These are phyloP conservation scores for Ambastaia sidthimunki DNA, from an alignment of 2,797 vertebrate species.

Conservation along the genomic window DNA sequence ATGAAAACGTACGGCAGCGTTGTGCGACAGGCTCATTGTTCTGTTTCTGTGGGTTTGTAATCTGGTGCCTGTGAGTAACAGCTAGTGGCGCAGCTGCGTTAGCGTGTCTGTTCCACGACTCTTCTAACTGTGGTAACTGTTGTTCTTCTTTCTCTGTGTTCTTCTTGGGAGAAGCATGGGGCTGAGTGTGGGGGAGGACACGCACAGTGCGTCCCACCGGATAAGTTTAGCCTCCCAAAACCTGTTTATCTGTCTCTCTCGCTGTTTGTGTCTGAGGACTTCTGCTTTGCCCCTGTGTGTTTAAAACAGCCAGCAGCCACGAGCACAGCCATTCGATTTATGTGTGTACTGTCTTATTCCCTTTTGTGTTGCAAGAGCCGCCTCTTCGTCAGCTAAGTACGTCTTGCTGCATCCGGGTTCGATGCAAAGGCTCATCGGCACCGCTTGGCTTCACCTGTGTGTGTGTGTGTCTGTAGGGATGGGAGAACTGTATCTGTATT, in stretches of 20 bases:
- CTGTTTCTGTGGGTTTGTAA: conserved; percentile 37
- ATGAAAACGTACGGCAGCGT: neutral
- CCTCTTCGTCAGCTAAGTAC: conserved; percentile 71
- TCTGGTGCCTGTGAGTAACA: conserved; percentile 46
- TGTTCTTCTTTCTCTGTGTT: conserved; percentile 57
- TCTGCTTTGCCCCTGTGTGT: conserved; percentile 60
- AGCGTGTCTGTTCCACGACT: conserved; percentile 40
- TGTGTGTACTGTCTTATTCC: conserved; percentile 69
- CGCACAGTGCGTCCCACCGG: conserved; percentile 40
- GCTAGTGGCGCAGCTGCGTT: conserved; percentile 8
- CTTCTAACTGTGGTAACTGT: conserved; percentile 55
- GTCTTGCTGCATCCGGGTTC: conserved; percentile 67
- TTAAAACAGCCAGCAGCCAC: conserved; percentile 65
- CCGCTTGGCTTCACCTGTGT: conserved; percentile 67
- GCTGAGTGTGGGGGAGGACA: conserved; percentile 55
- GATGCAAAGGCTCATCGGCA: conserved; percentile 60
- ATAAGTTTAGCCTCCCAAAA: conserved; percentile 55
- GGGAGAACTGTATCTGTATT: conserved; percentile 43
- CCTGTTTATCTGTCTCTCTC: conserved; percentile 40
- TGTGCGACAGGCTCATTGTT: neutral
- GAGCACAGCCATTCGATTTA: conserved; percentile 69
- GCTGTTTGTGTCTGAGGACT: conserved; percentile 49
- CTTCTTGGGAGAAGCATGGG: conserved; percentile 62
- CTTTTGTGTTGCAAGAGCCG: conserved; percentile 72
- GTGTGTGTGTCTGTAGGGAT: conserved; percentile 48